Evolutionary conservation across 2,113 vertebrate genomes (phyloP), one percentile per base, ranked within the genome.

Genomic region (Illadopsis cleaveri): DNA sequence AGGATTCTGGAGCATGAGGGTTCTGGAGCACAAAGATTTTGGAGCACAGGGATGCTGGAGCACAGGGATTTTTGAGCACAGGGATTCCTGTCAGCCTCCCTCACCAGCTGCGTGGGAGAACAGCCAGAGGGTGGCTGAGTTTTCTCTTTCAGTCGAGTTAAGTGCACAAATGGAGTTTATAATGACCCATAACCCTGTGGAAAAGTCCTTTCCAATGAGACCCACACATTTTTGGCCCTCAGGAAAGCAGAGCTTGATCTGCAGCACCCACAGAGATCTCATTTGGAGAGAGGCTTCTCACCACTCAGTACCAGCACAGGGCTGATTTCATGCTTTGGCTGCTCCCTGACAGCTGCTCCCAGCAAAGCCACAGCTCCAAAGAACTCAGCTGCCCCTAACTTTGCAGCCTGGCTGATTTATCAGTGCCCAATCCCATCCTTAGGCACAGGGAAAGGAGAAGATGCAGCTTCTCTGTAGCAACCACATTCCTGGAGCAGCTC

Each of bases 101-200:
- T 31, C 9, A 0, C 37, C 45, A 21, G 44, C 44, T 66, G 44
- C 5, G 2, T 1, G 22, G 18, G 4, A 19, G 22, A 19, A 1
- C 72, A 68, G 22, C 37, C 40, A 16, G 30, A 16, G 14, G 5
- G 3, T 10, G 20, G 50, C 72, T 37, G 53, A 42, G 1, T 40
- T 47, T 66, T 31, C 47, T n/a, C 44, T 27, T 64, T 28, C 38
- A 18, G 17, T 3, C 21, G 50, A 38, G 27, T 8, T 21, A 2
- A 28, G 24, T 8, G 9, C 42, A 28, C 28, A 53, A 33, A 45
- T 16, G 5, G 13, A 54, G 25, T 3, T 3, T 11, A 3, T 1
- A 6, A 6, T 16, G 21, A 16, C 77, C 44, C n/a, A 13, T 7
- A 40, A 12, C 7, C 6, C 15, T 0, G 5, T 10, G 4, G 30